phyloP scores from a whole-genome alignment of 1,140 invertebrate genomes.

The Potamilus streckersoni region DNA sequence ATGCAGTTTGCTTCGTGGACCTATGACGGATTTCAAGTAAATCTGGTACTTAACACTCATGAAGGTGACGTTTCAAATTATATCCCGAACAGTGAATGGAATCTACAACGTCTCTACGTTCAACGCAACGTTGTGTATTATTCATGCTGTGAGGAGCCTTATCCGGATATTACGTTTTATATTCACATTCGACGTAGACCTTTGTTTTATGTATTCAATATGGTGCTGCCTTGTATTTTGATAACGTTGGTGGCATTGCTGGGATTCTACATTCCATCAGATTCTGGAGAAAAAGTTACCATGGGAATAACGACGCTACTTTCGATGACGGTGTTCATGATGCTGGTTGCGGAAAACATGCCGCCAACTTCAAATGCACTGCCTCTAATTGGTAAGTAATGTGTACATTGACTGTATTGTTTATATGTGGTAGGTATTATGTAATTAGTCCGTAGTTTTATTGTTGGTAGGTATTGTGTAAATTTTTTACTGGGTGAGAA shows the following conservation, averaged over 20 bases:
- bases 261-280: constrained; percentile 88
- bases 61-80: constrained; percentile 69
- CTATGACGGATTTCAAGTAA: constrained; percentile 80
- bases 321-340: constrained; percentile 67
- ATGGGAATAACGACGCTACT: constrained; percentile 66
- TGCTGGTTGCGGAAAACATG: constrained; percentile 66
- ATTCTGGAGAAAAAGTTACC: constrained; percentile 74
- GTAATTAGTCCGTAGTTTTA: no score
- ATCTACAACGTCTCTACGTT: constrained; percentile 67
- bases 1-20: constrained; percentile 93
- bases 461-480: no score
- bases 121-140: constrained; percentile 76
- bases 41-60: constrained; percentile 50
- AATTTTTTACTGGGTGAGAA: no score
- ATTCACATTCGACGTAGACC: constrained; percentile 79
- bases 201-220: constrained; percentile 92
- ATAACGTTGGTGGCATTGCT: constrained; percentile 87
- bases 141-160: constrained; percentile 74
- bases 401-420: background rate
- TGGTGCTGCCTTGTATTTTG: constrained; percentile 82
- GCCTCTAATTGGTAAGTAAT: constrained; percentile 60
- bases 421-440: no score
- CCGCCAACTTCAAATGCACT: constrained; percentile 64
- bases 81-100: constrained; percentile 69
- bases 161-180: constrained; percentile 61